phyloP scores from a whole-genome alignment of 1,140 invertebrate genomes.

The Rhagoletis pomonella region DNA sequence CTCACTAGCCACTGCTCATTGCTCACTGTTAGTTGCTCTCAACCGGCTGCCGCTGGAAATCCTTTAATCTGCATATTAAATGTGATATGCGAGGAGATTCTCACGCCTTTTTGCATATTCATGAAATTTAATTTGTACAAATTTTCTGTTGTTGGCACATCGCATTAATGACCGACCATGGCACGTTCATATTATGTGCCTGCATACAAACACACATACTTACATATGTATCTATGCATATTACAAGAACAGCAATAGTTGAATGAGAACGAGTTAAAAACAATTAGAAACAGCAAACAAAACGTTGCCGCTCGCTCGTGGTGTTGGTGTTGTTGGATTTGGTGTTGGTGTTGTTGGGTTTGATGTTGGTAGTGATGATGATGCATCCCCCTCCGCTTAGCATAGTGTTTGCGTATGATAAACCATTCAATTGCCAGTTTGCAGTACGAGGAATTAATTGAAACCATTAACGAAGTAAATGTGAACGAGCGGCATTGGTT shows the following conservation, averaged over 20 bases:
- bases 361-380: background rate
- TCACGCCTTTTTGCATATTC: conserved; percentile 47
- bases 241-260: background rate
- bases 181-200: conserved; percentile 6
- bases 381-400: background rate
- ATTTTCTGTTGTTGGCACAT: conserved; percentile 47
- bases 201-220: background rate
- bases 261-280: conserved; percentile 39
- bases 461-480: conserved; percentile 29
- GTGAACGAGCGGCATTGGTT: background rate
- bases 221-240: too few relatives aligned
- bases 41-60: conserved; percentile 19
- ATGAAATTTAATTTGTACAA: conserved; percentile 53
- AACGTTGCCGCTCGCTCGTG: background rate
- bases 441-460: conserved; percentile 39
- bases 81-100: conserved; percentile 43
- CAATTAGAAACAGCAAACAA: conserved; percentile 49
- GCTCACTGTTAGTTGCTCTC: background rate
- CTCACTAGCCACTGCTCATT: background rate
- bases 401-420: conserved; percentile 42
- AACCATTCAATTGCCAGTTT: conserved; percentile 46
- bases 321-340: background rate
- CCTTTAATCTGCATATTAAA: conserved; percentile 52
- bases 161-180: conserved; percentile 41
- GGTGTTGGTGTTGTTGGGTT: background rate